Base-by-base conservation (phyloP, 2,888 invertebrate genomes). In the Dromius quadrimaculatus region DNA sequence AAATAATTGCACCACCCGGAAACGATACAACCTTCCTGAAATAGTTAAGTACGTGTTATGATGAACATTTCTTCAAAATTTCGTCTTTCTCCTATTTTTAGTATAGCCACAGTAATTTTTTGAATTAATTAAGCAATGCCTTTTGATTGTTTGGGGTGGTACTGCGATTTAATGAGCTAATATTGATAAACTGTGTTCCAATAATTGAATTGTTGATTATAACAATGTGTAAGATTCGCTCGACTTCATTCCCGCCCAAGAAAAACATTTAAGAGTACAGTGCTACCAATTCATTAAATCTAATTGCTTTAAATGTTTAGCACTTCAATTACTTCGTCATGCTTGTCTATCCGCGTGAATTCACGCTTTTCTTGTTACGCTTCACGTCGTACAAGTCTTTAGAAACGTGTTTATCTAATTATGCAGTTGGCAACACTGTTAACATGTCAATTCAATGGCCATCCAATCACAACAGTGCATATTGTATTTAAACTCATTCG, bases 241-340 rank as follows among this genome's bases (percentile, higher is more conserved):
- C 15, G 41, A 41, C 13, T 41, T 11, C 11, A 15, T 17, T 11
- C 15, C 13, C 15, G 15, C 15, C 15, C 8, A 41, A 15, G 1
- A 41, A 41, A 41, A 13, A 1, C 41, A 41, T 17, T 11, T 13
- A 41, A 41, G 41, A 13, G n/a, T 41, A 11, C 41, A 41, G n/a
- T 9, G 36, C 36, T 36, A 1, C n/a, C 36, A 2, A 15, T 41
- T 41, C 41, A 41, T 41, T 41, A 41, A 41, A 11, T 41, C 15
- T 41, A 41, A 41, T 41, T 41, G 41, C 15, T 15, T 6, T 17
- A 41, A 41, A 15, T 41, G 41, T 41, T 41, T 41, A 41, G 41
- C 15, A 11, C 41, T 41, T 6, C 3, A 41, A 15, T 6, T 41
- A 6, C 11, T n/a, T 36, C 15, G 41, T 41, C 15, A 15, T 6